These are phyloP conservation scores for Poecilus cupreus DNA, from an alignment of 2,888 invertebrate species.

Conservation along the genomic window DNA sequence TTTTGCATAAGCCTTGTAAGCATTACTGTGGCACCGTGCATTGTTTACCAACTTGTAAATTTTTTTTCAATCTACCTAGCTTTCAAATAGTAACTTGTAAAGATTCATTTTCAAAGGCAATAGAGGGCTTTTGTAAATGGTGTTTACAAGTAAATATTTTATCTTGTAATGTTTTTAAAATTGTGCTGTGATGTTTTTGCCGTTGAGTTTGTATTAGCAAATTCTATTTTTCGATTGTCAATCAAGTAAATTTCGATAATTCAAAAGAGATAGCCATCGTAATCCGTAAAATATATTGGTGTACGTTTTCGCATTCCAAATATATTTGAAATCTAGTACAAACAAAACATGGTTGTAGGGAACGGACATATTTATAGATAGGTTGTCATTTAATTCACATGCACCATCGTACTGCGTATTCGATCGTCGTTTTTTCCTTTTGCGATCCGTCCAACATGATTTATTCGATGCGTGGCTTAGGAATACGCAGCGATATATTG, in stretches of 20 bases:
- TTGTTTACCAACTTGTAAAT: too few species aligned
- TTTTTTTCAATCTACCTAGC: too few species aligned
- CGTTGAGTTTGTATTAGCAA: too few species aligned
- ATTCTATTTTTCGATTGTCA: too few species aligned
- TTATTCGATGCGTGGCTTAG: constrained; percentile 48
- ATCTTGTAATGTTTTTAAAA: too few species aligned
- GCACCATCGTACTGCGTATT: constrained; percentile 18
- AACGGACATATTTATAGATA: constrained; percentile 41
- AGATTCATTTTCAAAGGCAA: too few species aligned
- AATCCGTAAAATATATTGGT: constrained; percentile 25
- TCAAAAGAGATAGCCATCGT: neutral
- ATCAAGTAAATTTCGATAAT: neutral
- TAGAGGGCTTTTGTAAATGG: too few species aligned
- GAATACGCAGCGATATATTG: constrained; percentile 50
- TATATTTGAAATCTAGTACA: constrained; percentile 41
- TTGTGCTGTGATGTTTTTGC: too few species aligned
- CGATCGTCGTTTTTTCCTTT: constrained; percentile 34
- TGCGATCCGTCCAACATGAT: constrained; percentile 43
- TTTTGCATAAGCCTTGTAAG: too few species aligned
- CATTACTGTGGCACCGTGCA: too few species aligned
- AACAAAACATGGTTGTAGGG: constrained; percentile 5
- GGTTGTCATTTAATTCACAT: constrained; percentile 48
- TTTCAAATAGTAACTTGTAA: too few species aligned
- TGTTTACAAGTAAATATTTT: too few species aligned
- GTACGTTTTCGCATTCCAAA: neutral